A percentile compares a stretch with the other conserved stretches of the same genome.
These are phyloP conservation scores for Digitonthophagus gazella DNA, from an alignment of 2,888 invertebrate species.

Conservation along the genomic window DNA sequence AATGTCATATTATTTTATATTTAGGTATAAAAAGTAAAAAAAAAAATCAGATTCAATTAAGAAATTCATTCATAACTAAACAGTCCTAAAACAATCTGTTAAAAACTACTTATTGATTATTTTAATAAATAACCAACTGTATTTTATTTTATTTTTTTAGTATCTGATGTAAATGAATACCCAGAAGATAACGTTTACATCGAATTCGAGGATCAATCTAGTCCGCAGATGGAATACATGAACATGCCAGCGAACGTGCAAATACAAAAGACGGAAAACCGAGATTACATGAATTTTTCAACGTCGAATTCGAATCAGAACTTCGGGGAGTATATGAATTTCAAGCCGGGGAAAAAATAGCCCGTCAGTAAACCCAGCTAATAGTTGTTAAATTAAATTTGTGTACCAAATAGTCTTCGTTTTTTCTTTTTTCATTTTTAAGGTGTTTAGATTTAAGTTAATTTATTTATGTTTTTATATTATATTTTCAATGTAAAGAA, in stretches of 20 bases:
- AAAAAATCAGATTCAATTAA: background rate
- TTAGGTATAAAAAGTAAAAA: background rate
- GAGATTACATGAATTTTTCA: slow-evolving; percentile 26
- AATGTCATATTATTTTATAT: too few species aligned
- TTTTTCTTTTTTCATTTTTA: too few species aligned
- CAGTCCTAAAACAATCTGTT: background rate
- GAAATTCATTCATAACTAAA: background rate
- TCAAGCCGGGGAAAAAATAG: slow-evolving; percentile 7
- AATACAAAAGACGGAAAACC: slow-evolving; percentile 14
- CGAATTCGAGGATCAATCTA: slow-evolving; percentile 23
- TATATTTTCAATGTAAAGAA: too few species aligned
- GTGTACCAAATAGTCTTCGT: slow-evolving; percentile 14
- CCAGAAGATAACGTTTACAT: slow-evolving; percentile 24
- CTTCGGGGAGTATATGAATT: slow-evolving; percentile 13
- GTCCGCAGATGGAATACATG: slow-evolving; percentile 24
- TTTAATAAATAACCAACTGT: background rate
- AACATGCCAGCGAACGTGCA: slow-evolving; percentile 16
- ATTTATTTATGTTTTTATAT: background rate
- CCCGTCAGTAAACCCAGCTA: background rate
- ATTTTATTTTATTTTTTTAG: slow-evolving; percentile 17
- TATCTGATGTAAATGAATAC: slow-evolving; percentile 16
- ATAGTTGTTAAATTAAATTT: slow-evolving; percentile 2
- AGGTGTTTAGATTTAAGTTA: background rate
- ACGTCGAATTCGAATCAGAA: background rate
- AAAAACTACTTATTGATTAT: background rate